phyloP scores from a whole-genome alignment of 2,888 invertebrate genomes.

The Dastarcus helophoroides region DNA sequence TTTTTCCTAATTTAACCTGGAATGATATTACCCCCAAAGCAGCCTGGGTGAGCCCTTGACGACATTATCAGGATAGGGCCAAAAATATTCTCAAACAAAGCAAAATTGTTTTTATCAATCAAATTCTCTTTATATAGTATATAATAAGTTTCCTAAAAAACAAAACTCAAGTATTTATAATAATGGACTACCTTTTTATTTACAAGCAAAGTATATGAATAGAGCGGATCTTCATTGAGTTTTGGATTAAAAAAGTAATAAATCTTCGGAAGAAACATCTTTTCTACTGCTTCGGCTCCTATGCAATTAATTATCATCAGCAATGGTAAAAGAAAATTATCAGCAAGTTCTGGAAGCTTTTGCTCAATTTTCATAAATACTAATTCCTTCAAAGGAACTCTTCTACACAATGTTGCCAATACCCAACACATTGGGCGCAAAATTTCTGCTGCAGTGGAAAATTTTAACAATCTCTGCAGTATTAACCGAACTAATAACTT shows the following conservation, averaged over 20 bases:
- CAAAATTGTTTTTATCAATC: constrained; percentile 1
- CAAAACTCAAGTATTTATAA: constrained; percentile 2
- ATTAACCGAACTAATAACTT: constrained; percentile 29
- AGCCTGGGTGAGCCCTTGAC: too few species aligned
- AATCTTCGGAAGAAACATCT: constrained; percentile 26
- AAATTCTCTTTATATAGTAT: constrained; percentile 6
- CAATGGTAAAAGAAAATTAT: constrained; percentile 23
- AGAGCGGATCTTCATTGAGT: constrained; percentile 2
- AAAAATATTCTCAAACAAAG: neutral
- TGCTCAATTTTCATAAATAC: constrained; percentile 28
- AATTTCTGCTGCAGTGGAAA: constrained; percentile 21
- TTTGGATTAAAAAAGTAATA: constrained; percentile 3
- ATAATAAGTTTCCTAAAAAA: constrained; percentile 8
- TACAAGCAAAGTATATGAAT: constrained; percentile 4
- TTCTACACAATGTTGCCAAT: constrained; percentile 27
- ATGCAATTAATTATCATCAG: constrained; percentile 27
- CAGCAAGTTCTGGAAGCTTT: constrained; percentile 20
- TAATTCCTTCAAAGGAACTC: constrained; percentile 25
- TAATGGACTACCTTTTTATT: constrained; percentile 10
- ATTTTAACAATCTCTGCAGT: constrained; percentile 28
- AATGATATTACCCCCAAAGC: too few species aligned
- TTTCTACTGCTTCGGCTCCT: constrained; percentile 26
- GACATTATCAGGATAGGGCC: neutral
- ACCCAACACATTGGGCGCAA: constrained; percentile 29
- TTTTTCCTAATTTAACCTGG: too few species aligned